These are phyloP conservation scores for Agrotis ipsilon DNA, from an alignment of 2,888 invertebrate genomes.

Conservation along the genomic window DNA sequence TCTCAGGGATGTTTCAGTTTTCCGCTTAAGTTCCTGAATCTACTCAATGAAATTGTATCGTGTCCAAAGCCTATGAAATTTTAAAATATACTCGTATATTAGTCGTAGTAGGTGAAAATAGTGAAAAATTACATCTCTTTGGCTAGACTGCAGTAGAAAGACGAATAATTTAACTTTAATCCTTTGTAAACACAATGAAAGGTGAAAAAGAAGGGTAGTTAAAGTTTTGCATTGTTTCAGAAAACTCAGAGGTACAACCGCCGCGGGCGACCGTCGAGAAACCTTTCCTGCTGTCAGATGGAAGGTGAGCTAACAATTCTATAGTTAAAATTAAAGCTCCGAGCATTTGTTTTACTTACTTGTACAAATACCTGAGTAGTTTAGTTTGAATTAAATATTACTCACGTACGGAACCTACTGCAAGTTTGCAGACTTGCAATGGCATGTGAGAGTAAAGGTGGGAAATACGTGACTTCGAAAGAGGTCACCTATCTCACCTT, in stretches of 20 bases:
- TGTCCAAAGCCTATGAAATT: no score
- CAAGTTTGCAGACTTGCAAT: background rate
- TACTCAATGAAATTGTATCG: no score
- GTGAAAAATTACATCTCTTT: no score
- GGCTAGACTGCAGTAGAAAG: no score
- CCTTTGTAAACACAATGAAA: background rate
- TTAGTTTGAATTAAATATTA: background rate
- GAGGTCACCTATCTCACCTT: background rate
- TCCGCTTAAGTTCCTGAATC: no score
- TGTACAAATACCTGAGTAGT: conserved; percentile 1
- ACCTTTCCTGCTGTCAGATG: conserved; percentile 96
- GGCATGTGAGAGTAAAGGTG: background rate
- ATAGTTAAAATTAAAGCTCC: background rate
- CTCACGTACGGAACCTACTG: conserved; percentile 11
- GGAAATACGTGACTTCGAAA: conserved; percentile 22
- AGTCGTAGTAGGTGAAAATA: no score
- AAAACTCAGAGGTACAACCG: conserved; percentile 86
- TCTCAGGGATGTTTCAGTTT: no score
- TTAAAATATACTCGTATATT: no score
- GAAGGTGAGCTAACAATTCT: conserved; percentile 84
- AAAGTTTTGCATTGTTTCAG: conserved; percentile 69
- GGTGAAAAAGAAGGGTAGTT: conserved; percentile 4
- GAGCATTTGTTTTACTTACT: conserved; percentile 24
- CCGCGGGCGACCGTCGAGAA: conserved; percentile 95
- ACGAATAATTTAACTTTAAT: no score